Evolutionary conservation across 2,113 vertebrate species (phyloP), one percentile per base, ranked within the genome.

Genomic region (Copsychus sechellarum): DNA sequence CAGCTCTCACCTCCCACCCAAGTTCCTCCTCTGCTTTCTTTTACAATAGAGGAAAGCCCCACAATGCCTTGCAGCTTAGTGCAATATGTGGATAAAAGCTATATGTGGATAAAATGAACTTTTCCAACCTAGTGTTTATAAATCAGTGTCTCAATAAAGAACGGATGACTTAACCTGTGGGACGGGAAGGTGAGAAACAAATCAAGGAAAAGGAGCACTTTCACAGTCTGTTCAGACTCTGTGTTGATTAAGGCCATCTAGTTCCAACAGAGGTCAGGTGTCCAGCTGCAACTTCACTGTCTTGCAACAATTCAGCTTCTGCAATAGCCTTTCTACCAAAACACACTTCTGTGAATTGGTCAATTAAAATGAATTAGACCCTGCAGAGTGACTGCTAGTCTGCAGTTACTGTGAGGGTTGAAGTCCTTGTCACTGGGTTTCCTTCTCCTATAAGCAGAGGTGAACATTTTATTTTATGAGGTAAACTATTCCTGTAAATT

Each of bases 81-180:
- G 23, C 36, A 64, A 21, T 24, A 51, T 4, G 19, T 45, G 54
- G 23, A 38, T 73, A 45, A 90, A 86, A 86, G 14, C 33, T 31
- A 5, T 23, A 45, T 4, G 26, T 66, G 77, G 34, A 60, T 76
- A 48, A 91, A 87, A 91, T 22, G 15, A 88, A 53, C 13, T 85
- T 88, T 85, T 90, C 57, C 33, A 69, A 21, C 10, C 11, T 26
- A 56, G 51, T 34, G 25, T 29, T 69, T 92, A 82, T 90, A 93
- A 88, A 95, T 93, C 84, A 67, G 14, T 57, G 28, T 56, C 77
- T 88, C 88, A 69, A 60, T 88, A 90, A 95, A 94, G 40, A 94
- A 53, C 7, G 43, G 25, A 69, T 24, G 26, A 93, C 57, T 95
- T 95, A 94, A 90, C 58, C 53, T 72, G 31, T 24, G 62, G 65